A percentile compares a stretch with the other conserved stretches of the same genome.
Evolutionary conservation across 2,113 vertebrate species (phyloP).

Genomic region (Coryphaenoides rupestris): DNA sequence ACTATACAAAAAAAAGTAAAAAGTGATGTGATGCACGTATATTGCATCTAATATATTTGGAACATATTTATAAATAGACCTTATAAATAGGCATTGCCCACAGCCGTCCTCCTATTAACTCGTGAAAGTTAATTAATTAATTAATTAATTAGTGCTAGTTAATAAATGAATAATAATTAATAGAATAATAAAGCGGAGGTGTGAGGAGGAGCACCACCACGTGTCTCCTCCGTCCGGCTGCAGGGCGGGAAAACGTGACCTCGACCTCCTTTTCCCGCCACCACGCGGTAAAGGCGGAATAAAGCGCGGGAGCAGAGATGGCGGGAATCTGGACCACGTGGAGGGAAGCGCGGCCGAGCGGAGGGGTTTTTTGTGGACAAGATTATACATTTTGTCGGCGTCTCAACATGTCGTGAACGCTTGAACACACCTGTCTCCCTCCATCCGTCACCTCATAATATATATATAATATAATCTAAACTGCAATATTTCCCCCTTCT

Average conservation of each 20-base stretch:
- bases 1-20: too few species aligned
- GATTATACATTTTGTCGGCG: conserved; percentile 34
- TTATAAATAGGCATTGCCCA: too few species aligned
- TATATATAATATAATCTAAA: too few species aligned
- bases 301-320: conserved; percentile 56
- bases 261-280: conserved; percentile 77
- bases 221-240: conserved; percentile 76
- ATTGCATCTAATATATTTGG: too few species aligned
- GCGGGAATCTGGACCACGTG: conserved; percentile 65
- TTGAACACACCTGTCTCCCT: neutral
- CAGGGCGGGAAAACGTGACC: conserved; percentile 56
- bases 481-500: too few species aligned
- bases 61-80: too few species aligned
- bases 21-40: too few species aligned
- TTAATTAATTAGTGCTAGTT: too few species aligned
- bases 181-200: conserved; percentile 67
- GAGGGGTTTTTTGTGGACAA: conserved; percentile 23
- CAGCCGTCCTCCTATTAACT: too few species aligned
- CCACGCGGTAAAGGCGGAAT: conserved; percentile 63
- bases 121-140: too few species aligned
- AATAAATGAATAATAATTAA: conserved; percentile 21
- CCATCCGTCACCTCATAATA: neutral
- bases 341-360: conserved; percentile 69
- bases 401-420: neutral
- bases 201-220: conserved; percentile 72